phyloP scores from a whole-genome alignment of 2,888 invertebrate genomes.

The Microctonus brassicae region DNA sequence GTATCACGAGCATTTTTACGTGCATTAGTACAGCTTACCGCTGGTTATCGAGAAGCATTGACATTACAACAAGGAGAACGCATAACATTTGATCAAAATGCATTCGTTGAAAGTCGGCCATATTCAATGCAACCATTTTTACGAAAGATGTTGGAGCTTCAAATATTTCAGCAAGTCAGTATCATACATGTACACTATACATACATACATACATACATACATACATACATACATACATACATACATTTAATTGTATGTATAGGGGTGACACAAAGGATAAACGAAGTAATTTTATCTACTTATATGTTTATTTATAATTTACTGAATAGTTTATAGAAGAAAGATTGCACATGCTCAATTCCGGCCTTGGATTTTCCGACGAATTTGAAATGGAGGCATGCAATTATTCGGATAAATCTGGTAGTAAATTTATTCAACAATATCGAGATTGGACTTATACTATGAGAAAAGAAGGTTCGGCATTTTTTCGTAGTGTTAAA shows the following conservation, averaged over 20 bases:
- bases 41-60: constrained; percentile 93
- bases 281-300: constrained; percentile 14
- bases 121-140: constrained; percentile 89
- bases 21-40: constrained; percentile 93
- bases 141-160: constrained; percentile 89
- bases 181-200: background rate
- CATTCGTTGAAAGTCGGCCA: constrained; percentile 89
- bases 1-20: constrained; percentile 93
- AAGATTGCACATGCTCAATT: constrained; percentile 90
- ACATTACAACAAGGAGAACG: constrained; percentile 79
- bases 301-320: constrained; percentile 7
- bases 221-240: too few species aligned
- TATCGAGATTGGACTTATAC: constrained; percentile 86
- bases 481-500: constrained; percentile 88
- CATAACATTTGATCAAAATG: constrained; percentile 88
- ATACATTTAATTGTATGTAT: too few species aligned
- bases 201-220: too few species aligned
- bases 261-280: background rate
- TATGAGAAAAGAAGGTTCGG: constrained; percentile 85
- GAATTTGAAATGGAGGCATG: constrained; percentile 94
- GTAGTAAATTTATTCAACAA: constrained; percentile 76
- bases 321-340: constrained; percentile 91
- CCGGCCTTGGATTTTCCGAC: constrained; percentile 93
- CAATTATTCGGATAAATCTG: constrained; percentile 77
- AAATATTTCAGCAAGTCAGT: constrained; percentile 91